Percentiles rank a stretch among this genome's conserved stretches.
phyloP scores from a whole-genome alignment of 1,140 invertebrate genomes.

The Melanaphis sacchari region DNA sequence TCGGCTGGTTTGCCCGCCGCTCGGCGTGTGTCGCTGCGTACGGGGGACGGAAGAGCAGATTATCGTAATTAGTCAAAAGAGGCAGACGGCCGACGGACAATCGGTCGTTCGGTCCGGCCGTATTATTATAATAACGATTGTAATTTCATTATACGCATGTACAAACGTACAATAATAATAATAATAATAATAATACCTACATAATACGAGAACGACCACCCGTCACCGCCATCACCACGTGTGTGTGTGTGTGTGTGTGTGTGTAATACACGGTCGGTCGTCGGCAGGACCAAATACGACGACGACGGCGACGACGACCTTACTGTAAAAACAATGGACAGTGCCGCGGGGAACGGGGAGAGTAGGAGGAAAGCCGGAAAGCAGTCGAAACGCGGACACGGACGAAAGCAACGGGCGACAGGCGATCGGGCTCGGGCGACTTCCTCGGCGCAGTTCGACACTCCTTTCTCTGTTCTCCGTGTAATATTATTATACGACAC shows the following conservation, averaged over 20 bases:
- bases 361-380: constrained; percentile 9
- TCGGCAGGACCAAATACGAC: neutral
- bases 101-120: neutral
- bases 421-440: neutral
- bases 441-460: neutral
- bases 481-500: neutral
- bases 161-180: neutral
- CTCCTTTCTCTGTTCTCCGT: neutral
- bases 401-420: neutral
- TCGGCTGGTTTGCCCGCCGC: neutral
- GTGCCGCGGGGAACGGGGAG: neutral
- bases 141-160: neutral
- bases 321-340: neutral
- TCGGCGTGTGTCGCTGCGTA: neutral
- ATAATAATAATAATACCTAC: neutral
- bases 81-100: neutral
- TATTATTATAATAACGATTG: neutral
- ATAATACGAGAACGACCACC: neutral
- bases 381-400: neutral
- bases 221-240: neutral
- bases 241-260: no score
- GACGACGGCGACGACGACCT: neutral
- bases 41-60: neutral
- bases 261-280: neutral
- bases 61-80: neutral